Evolutionary conservation across 2,888 invertebrate species (phyloP).

Genomic region (Euplexia lucipara): DNA sequence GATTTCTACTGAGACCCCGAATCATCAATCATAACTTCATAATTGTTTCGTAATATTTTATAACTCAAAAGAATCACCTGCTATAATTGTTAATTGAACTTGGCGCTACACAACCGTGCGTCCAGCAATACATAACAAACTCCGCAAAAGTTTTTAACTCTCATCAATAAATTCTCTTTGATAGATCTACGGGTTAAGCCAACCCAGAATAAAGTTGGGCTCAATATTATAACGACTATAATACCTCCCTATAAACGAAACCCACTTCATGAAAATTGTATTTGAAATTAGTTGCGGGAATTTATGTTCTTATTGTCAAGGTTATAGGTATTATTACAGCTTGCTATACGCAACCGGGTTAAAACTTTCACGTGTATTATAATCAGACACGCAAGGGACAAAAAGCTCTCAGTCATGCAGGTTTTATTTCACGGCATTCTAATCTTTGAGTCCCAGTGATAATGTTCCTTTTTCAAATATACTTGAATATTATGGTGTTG

Average conservation of each 20-base stretch:
- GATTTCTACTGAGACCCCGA: neutral
- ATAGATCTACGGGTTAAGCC: conserved; percentile 7
- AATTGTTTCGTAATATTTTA: neutral
- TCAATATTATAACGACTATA: conserved; percentile 2
- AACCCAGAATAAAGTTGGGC: conserved; percentile 1
- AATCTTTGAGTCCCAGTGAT: conserved; percentile 1
- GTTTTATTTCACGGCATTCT: conserved; percentile 25
- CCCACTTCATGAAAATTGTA: conserved; percentile 40
- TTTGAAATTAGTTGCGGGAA: conserved; percentile 54
- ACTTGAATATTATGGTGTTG: conserved; percentile 15
- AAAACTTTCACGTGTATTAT: conserved; percentile 25
- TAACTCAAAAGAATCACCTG: neutral
- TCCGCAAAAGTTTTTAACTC: neutral
- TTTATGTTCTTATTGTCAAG: conserved; percentile 53
- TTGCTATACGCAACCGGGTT: conserved; percentile 13
- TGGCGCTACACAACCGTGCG: conserved; percentile 1
- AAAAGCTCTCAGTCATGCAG: conserved; percentile 42
- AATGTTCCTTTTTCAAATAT: conserved; percentile 12
- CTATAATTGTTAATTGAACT: conserved; percentile 3
- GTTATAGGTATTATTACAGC: conserved; percentile 26
- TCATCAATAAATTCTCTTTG: conserved; percentile 14
- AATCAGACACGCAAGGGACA: conserved; percentile 45
- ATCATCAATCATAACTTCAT: conserved; percentile 2
- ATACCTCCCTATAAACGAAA: conserved; percentile 21
- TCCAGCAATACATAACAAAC: conserved; percentile 13